A percentile compares a stretch with the other conserved stretches of the same genome.
Conservation (phyloP, 2,113 vertebrate genomes). For the Corythornis vintsioides region DNA sequence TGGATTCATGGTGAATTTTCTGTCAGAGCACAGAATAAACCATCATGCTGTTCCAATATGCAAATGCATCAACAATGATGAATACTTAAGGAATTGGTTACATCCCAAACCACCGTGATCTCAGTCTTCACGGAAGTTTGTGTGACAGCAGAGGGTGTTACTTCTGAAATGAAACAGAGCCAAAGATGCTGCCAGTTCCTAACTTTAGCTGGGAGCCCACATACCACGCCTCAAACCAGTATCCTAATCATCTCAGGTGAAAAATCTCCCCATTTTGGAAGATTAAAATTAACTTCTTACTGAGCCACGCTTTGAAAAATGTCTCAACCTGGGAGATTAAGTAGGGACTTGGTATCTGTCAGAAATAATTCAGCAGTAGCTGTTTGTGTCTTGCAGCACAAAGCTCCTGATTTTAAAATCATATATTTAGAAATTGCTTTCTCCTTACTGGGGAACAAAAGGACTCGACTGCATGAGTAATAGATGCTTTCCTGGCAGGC, state of each 20-base stretch:
- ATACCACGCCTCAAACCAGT: conserved; percentile 19
- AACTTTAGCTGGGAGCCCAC: conserved; percentile 36
- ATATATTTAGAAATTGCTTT: conserved; percentile 45
- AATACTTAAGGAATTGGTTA: not conserved
- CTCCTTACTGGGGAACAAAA: conserved; percentile 23
- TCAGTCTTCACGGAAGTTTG: conserved; percentile 15
- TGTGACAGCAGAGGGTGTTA: conserved; percentile 47
- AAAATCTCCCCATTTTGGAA: conserved; percentile 35
- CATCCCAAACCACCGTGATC: not conserved
- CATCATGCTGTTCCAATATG: not conserved
- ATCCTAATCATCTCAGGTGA: conserved; percentile 51
- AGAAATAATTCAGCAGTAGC: conserved; percentile 24
- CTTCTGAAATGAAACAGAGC: conserved; percentile 17
- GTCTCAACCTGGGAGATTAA: conserved; percentile 35
- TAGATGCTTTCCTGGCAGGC: not conserved
- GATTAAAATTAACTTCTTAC: conserved; percentile 46
- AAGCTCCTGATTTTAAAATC: conserved; percentile 15
- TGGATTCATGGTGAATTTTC: not conserved
- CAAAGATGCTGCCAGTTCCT: conserved; percentile 38
- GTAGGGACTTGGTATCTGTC: conserved; percentile 14
- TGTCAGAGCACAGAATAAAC: not conserved
- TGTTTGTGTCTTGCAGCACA: conserved; percentile 37
- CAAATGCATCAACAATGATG: not conserved
- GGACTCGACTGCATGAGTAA: conserved; percentile 46
- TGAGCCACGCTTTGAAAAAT: conserved; percentile 42